A percentile compares a stretch with the other conserved stretches of the same genome.
Evolutionary conservation across 2,113 vertebrate genomes (phyloP).

Genomic region (Dissostichus mawsoni): DNA sequence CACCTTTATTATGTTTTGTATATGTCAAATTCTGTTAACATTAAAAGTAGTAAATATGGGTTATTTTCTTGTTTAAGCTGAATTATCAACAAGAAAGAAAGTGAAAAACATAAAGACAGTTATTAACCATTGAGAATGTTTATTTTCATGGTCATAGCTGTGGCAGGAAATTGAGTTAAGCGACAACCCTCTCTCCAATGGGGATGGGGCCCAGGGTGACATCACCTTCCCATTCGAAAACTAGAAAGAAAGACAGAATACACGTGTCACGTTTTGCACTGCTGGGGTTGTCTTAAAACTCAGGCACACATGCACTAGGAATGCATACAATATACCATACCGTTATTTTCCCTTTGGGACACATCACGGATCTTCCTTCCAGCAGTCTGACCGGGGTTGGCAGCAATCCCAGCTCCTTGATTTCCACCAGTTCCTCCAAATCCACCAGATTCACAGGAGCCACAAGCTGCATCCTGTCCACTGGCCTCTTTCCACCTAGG

Average conservation of each 20-base stretch:
- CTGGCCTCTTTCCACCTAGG: no score
- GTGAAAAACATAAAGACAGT: constrained; percentile 39
- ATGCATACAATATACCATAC: no score
- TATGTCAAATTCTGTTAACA: background rate
- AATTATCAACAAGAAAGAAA: constrained; percentile 15
- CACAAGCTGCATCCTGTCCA: no score
- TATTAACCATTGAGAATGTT: constrained; percentile 49
- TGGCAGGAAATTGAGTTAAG: constrained; percentile 40
- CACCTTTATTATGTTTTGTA: background rate
- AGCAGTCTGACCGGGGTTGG: no score
- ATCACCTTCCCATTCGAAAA: constrained; percentile 62
- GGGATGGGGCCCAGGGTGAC: constrained; percentile 66
- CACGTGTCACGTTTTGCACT: no score
- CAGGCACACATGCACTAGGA: no score
- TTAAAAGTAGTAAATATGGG: background rate
- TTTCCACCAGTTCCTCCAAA: no score
- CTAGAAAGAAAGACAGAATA: constrained; percentile 52
- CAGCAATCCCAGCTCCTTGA: no score
- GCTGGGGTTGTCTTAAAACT: no score
- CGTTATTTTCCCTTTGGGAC: no score
- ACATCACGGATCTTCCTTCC: no score
- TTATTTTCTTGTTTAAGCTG: constrained; percentile 1
- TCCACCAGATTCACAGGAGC: no score
- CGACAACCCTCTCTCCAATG: constrained; percentile 30
- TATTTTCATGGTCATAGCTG: constrained; percentile 49